Base-by-base conservation (phyloP, 2,113 vertebrate genomes). In the Falcunculus frontatus region DNA sequence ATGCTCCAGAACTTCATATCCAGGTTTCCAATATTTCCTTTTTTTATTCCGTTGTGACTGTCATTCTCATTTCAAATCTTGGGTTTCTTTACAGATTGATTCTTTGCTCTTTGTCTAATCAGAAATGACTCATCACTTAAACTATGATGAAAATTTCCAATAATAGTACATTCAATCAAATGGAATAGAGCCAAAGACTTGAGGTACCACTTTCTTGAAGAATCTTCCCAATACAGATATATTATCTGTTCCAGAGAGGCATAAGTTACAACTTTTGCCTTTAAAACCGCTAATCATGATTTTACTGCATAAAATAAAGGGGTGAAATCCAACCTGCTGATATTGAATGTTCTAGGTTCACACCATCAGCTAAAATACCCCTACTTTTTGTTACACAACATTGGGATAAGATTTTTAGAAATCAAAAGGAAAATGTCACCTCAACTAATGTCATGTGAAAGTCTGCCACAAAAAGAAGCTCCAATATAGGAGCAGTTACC, bases 91-190 rank as follows among this genome's bases (percentile, higher is more conserved):
- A 78, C 3, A 78, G 47, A 85, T 39, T 64, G 11, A n/a, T 70
- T 63, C 55, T 90, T 78, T 35, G 55, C 60, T 74, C 22, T 70
- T 83, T 57, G 52, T 53, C 46, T 42, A 72, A 95, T 88, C 68
- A 91, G 76, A 96, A 96, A 76, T 96, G 16, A 94, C 64, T 97
- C 70, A 89, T 62, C 42, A 76, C 32, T 29, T 46, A 78, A 95
- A 37, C 64, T 81, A 89, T 23, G 26, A 82, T 37, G 16, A 95
- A 81, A 47, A 57, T 29, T 87, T 87, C 81, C 82, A 68, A 47
- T 18, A 35, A 55, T 15, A 29, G 32, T 63, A 56, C 29, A 63
- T 65, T 90, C 53, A 64, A 33, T 65, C 25, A 76, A 84, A 35
- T 15, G 19, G 53, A 85, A 63, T 7, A 87, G 16, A 86, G 70